These are phyloP conservation scores for Oophaga pumilio DNA, from an alignment of 2,113 vertebrate species.

Conservation along the genomic window DNA sequence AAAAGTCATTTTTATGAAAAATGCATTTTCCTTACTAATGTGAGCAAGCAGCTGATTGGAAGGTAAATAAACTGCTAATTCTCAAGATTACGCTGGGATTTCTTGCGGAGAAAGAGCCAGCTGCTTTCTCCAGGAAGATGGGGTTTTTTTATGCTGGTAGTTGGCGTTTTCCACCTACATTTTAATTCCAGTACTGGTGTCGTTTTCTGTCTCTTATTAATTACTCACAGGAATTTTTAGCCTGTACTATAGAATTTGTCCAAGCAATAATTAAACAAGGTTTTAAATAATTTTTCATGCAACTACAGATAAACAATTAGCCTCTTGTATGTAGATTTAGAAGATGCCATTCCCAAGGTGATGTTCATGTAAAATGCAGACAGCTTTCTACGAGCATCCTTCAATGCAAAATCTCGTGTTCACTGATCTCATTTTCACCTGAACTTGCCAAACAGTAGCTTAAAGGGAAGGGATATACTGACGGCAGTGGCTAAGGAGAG, in stretches of 20 bases:
- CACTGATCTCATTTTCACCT: conserved; percentile 10
- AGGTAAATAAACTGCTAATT: background rate
- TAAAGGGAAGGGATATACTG: background rate
- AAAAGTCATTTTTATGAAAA: no score
- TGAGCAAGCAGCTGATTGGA: background rate
- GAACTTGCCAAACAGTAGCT: conserved; percentile 38
- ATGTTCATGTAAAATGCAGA: background rate
- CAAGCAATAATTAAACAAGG: background rate
- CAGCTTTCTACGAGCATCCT: background rate
- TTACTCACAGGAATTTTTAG: background rate
- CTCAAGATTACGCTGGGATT: background rate
- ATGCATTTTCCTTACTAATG: no score
- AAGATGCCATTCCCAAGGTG: background rate
- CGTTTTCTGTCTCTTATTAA: background rate
- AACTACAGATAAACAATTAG: background rate
- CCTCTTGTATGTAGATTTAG: background rate
- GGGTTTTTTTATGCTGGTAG: no score
- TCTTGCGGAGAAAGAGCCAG: background rate
- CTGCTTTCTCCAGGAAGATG: background rate
- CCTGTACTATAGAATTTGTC: background rate
- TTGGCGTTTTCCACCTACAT: no score
- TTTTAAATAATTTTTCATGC: background rate
- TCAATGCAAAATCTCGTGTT: background rate
- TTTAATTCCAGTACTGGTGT: no score
- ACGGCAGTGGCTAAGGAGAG: background rate